Evolutionary conservation across 2,113 vertebrate genomes (phyloP), one percentile per base, ranked within the genome.

Genomic region (Callionymus lyra): DNA sequence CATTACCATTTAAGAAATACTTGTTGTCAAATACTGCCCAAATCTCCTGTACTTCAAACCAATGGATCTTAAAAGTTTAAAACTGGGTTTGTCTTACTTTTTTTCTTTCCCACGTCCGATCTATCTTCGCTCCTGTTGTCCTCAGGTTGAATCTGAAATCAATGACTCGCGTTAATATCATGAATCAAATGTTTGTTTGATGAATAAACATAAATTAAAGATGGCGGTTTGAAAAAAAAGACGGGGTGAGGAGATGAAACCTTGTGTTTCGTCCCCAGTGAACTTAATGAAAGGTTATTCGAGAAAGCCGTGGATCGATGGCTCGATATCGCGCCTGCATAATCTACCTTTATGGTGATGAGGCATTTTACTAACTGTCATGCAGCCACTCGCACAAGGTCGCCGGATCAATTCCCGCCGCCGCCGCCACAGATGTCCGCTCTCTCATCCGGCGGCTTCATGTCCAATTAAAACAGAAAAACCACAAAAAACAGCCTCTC

Each of bases 231-330:
- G 37, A 12, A 15, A 6, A 8, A n/a, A 35, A 37, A 36, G 48
- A 19, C 10, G 43, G 33, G 35, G 10, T 15, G 35, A 21, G 16
- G n/a, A 17, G 15, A 14, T 6, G 18, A 53, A 44, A 47, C 16
- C 35, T 60, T 43, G 32, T 15, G 17, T 31, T 31, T 37, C 18
- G 39, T 50, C 55, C 52, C 63, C 10, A 10, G 44, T 56, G 39
- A 59, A 46, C 49, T 38, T 55, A 43, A 50, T 64, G 53, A 70
- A 74, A 72, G 70, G 65, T 69, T 67, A 54, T 49, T 63, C 47
- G 53, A 37, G 38, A 69, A 59, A 57, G 58, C 43, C 1, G 6
- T 44, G 41, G 59, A 74, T 72, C 65, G 66, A 59, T 74, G 6
- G 27, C 44, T 69, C 66, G 42, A 70, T 71, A 68, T 45, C 11